Evolutionary conservation across 2,888 invertebrate genomes (phyloP).

Genomic region (Rhynchonema sp.): DNA sequence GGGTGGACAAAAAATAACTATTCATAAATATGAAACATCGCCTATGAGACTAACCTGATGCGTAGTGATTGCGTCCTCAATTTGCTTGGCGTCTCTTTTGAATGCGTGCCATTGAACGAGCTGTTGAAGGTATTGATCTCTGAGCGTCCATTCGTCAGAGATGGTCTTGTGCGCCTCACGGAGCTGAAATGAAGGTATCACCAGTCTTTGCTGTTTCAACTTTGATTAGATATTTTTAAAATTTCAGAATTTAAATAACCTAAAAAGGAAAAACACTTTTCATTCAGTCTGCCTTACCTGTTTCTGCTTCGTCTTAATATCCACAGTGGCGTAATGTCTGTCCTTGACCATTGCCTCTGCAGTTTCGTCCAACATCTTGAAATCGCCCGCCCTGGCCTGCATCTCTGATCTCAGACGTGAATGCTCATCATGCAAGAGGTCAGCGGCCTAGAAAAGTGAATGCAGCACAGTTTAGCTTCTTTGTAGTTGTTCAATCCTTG

Average conservation of each 20-base stretch:
- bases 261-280: too few relatives aligned
- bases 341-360: constrained; percentile 64
- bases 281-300: background rate
- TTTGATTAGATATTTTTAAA: too few relatives aligned
- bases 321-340: constrained; percentile 52
- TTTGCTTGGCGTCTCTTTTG: constrained; percentile 72
- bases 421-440: constrained; percentile 59
- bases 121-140: constrained; percentile 70
- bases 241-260: background rate
- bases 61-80: constrained; percentile 64
- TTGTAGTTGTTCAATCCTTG: too few relatives aligned
- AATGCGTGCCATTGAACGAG: constrained; percentile 81
- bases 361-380: constrained; percentile 49
- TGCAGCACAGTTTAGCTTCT: background rate
- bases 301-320: constrained; percentile 23
- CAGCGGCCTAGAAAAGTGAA: constrained; percentile 37
- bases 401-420: constrained; percentile 62
- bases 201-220: too few relatives aligned
- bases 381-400: constrained; percentile 64
- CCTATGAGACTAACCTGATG: too few relatives aligned
- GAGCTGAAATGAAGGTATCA: too few relatives aligned
- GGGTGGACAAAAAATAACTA: too few relatives aligned
- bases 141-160: constrained; percentile 75
- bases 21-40: too few relatives aligned
- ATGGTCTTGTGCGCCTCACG: too few relatives aligned